These are phyloP conservation scores for Sylvilagus bachmani DNA, from an alignment of 2,113 vertebrate species.

Conservation along the genomic window DNA sequence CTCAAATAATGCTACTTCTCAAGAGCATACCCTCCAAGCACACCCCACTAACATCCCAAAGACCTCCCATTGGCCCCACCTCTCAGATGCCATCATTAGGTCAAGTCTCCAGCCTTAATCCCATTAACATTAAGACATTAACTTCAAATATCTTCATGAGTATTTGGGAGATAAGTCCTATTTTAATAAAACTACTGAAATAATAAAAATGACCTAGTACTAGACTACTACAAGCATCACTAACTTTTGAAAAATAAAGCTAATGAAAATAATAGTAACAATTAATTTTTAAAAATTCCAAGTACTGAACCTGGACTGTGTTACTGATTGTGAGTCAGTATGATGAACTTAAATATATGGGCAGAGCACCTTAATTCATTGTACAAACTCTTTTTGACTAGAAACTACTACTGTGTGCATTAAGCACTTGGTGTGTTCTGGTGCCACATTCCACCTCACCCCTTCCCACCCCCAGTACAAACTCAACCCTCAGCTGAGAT, in stretches of 20 bases:
- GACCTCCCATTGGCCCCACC: too few relatives aligned
- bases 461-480: background rate
- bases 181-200: too few relatives aligned
- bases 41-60: too few relatives aligned
- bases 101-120: too few relatives aligned
- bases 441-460: background rate
- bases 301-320: background rate
- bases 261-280: background rate
- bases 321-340: background rate
- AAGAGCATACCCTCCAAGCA: too few relatives aligned
- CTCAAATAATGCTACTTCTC: too few relatives aligned
- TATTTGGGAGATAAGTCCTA: too few relatives aligned
- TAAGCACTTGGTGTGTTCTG: background rate
- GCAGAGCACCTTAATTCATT: background rate
- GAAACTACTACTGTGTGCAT: background rate
- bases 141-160: too few relatives aligned
- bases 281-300: background rate
- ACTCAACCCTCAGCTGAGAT: background rate
- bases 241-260: conserved; percentile 1
- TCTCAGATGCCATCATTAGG: too few relatives aligned
- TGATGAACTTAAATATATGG: background rate
- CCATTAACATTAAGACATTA: too few relatives aligned
- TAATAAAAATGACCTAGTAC: background rate
- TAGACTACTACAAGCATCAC: background rate
- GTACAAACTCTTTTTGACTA: background rate